Conservation (phyloP, 2,888 invertebrate species). For the Hemithea aestivaria region DNA sequence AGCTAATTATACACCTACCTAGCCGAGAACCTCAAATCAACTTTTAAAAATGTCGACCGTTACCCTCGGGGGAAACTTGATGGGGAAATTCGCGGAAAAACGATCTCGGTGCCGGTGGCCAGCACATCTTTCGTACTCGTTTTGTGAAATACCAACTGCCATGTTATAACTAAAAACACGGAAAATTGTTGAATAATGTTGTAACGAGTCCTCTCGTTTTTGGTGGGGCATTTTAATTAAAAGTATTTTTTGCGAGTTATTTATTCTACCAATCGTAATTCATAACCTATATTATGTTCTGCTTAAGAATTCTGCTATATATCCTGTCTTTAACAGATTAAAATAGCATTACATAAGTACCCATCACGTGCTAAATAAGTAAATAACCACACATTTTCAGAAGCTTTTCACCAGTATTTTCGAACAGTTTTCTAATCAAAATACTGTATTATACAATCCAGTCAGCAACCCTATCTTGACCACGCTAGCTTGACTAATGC, state of each 20-base stretch:
- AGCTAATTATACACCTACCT: conserved; percentile 66
- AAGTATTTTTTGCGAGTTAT: too few species aligned
- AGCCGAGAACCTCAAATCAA: conserved; percentile 56
- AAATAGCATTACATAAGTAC: too few species aligned
- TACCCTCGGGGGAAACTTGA: conserved; percentile 18
- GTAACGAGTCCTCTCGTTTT: too few species aligned
- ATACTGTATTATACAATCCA: not conserved
- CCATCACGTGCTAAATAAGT: too few species aligned
- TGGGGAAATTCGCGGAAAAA: conserved; percentile 29
- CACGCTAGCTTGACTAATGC: conserved; percentile 38
- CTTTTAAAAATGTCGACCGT: conserved; percentile 43
- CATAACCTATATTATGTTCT: too few species aligned
- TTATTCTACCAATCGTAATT: too few species aligned
- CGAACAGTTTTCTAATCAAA: too few species aligned
- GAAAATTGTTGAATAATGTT: not conserved
- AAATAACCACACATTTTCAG: too few species aligned
- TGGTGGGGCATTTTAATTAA: too few species aligned
- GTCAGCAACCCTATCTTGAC: conserved; percentile 1
- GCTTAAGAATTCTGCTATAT: too few species aligned
- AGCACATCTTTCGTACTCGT: conserved; percentile 14
- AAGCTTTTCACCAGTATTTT: too few species aligned
- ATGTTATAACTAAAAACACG: conserved; percentile 4
- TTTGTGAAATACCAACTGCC: conserved; percentile 1
- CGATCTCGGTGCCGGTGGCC: conserved; percentile 27
- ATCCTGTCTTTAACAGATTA: too few species aligned